phyloP scores from a whole-genome alignment of 2,888 invertebrate species.

The Ethmia dodecea region DNA sequence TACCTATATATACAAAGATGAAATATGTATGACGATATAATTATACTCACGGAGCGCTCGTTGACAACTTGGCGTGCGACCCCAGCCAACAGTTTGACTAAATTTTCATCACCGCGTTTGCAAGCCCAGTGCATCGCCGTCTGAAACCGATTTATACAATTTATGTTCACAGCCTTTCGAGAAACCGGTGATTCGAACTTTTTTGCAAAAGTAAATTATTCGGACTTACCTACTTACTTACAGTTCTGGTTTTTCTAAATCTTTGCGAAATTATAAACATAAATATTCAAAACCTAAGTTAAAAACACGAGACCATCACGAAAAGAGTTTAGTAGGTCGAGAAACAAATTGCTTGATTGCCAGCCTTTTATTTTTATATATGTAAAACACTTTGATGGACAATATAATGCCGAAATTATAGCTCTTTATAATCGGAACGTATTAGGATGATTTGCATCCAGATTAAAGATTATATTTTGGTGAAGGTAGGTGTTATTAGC shows the following conservation, averaged over 20 bases:
- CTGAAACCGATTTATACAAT: conserved; percentile 72
- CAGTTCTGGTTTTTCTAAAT: conserved; percentile 22
- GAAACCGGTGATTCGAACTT: background rate
- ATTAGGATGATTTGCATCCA: conserved; percentile 76
- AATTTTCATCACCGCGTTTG: conserved; percentile 93
- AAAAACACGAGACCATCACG: conserved; percentile 59
- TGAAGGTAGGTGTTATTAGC: conserved; percentile 71
- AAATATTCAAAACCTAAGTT: conserved; percentile 46
- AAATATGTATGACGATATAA: no score
- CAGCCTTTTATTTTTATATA: conserved; percentile 69
- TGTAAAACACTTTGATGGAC: conserved; percentile 76
- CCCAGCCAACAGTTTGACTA: conserved; percentile 95
- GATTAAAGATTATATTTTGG: conserved; percentile 76
- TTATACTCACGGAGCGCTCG: conserved; percentile 86
- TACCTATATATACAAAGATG: background rate
- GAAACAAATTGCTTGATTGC: conserved; percentile 74
- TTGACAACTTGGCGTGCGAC: conserved; percentile 88
- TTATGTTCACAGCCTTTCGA: background rate
- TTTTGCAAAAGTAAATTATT: background rate
- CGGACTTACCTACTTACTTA: background rate
- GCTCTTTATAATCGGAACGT: conserved; percentile 73
- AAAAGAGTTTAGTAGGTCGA: conserved; percentile 68
- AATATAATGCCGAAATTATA: conserved; percentile 75
- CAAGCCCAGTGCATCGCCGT: conserved; percentile 98
- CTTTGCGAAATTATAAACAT: conserved; percentile 44